A percentile compares a stretch with the other conserved stretches of the same genome.
Conservation (phyloP, 2,113 vertebrate genomes). For the Chaenocephalus aceratus region DNA sequence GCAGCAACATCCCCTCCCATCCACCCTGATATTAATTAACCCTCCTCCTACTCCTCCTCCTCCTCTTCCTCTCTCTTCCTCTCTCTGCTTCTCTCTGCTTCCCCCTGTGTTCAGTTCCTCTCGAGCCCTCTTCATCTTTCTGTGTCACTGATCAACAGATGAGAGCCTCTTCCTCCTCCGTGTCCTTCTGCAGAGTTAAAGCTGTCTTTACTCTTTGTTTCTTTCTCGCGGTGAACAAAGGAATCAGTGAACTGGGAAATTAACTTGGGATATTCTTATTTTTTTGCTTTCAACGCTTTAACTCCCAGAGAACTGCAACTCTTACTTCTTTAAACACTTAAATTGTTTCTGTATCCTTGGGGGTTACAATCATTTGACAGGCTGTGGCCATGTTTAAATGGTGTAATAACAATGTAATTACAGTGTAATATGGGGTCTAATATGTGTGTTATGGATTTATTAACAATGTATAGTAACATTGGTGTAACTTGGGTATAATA, state of each 20-base stretch:
- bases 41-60: conserved; percentile 8
- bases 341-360: no score
- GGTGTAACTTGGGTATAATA: no score
- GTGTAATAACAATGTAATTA: no score
- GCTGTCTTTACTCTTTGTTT: no score
- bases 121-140: conserved; percentile 35
- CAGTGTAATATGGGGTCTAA: no score
- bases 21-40: conserved; percentile 80
- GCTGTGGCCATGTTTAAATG: no score
- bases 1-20: conserved; percentile 77
- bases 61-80: not conserved
- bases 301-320: no score
- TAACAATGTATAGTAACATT: no score
- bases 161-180: conserved; percentile 8
- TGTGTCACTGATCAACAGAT: conserved; percentile 49
- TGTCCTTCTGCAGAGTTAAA: not conserved
- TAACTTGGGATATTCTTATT: not conserved
- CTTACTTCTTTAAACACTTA: no score
- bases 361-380: no score
- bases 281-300: not conserved
- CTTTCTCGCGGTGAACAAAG: no score
- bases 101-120: conserved; percentile 44
- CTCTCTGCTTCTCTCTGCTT: conserved; percentile 21
- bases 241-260: not conserved
- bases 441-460: no score